Percentiles rank a stretch among this genome's conserved stretches.
Evolutionary conservation across 2,797 vertebrate genomes (phyloP).

Genomic region (Tiaroga cobitis): DNA sequence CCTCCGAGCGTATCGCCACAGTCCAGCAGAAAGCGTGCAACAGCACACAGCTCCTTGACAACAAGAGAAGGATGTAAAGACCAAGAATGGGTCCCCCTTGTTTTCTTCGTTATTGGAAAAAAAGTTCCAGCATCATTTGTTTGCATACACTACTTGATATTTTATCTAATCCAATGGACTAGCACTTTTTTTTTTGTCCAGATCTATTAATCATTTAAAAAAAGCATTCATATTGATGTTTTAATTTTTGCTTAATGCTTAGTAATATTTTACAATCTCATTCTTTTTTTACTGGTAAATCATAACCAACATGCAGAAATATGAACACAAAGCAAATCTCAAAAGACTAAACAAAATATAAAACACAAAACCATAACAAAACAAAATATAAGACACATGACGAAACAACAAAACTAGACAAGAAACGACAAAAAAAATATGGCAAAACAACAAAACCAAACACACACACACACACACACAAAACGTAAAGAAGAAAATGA

Average conservation of each 20-base stretch:
- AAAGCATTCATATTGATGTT: neutral
- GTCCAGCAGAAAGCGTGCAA: neutral
- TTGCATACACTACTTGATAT: neutral
- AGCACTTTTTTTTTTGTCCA: neutral
- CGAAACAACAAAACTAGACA: neutral
- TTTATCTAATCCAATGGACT: neutral
- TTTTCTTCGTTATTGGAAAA: neutral
- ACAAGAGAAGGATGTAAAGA: neutral
- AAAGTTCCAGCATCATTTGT: neutral
- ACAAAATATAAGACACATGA: neutral
- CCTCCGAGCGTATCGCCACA: constrained; percentile 20
- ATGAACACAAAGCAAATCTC: neutral
- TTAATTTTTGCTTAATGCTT: neutral
- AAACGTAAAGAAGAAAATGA: too few species aligned
- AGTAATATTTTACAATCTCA: neutral
- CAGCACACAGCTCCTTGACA: neutral
- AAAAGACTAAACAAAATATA: neutral
- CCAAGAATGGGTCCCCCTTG: neutral
- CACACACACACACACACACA: too few species aligned
- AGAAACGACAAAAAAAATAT: too few species aligned
- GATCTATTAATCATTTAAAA: neutral
- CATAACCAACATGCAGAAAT: neutral
- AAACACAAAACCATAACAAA: neutral
- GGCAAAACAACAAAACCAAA: neutral
- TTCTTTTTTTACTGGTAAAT: neutral